These are phyloP conservation scores for Morone chrysops DNA, from an alignment of 2,113 vertebrate genomes.

Conservation along the genomic window DNA sequence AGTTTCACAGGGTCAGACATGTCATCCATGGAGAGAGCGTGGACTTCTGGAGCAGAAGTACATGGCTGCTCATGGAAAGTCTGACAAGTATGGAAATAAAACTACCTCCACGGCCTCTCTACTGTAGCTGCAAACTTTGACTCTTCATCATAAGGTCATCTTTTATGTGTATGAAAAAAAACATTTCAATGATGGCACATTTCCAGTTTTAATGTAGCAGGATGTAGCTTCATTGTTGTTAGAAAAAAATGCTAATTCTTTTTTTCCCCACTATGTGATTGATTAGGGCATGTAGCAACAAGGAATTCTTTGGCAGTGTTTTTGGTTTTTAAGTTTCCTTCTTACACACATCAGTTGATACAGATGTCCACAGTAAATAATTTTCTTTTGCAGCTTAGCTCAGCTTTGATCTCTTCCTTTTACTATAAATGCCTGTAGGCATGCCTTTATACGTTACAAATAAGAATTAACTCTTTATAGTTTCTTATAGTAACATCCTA, in stretches of 20 bases:
- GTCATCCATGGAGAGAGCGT: background rate
- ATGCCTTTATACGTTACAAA: background rate
- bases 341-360: background rate
- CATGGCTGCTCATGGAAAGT: conserved; percentile 15
- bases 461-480: background rate
- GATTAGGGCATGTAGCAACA: conserved; percentile 35
- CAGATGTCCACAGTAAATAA: background rate
- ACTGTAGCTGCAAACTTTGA: background rate
- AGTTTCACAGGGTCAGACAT: conserved; percentile 15
- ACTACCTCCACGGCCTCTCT: background rate
- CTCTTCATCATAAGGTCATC: background rate
- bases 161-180: background rate
- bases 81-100: conserved; percentile 8
- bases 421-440: background rate
- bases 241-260: background rate
- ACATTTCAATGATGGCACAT: background rate
- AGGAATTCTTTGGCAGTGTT: conserved; percentile 21
- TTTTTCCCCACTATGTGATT: conserved; percentile 5
- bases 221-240: background rate
- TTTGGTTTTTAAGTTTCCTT: conserved; percentile 1
- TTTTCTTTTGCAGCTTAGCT: background rate
- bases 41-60: conserved; percentile 27
- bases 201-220: background rate
- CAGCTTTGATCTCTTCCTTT: background rate
- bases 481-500: conserved; percentile 16